Evolutionary conservation across 2,797 vertebrate genomes (phyloP), one percentile per base, ranked within the genome.

Genomic region (Otus scops): DNA sequence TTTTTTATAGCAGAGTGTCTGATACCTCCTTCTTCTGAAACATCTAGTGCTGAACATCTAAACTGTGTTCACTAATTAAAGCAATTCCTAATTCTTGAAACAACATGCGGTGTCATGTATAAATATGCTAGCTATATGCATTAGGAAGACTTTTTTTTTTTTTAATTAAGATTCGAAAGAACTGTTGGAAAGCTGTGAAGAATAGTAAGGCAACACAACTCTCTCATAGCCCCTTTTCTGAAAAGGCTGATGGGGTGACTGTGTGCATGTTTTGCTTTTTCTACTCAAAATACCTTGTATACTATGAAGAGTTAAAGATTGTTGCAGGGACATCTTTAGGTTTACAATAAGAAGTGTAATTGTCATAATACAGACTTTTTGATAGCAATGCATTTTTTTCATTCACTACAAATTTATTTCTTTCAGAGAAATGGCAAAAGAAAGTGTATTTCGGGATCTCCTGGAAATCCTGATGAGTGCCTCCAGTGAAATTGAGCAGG

Each of bases 371-470:
- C 4, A 43, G 30, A 9, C 34, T 71, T 86, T 91, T 88, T 83
- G 32, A 21, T 36, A 60, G 43, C 1, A 6, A 13, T 47, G 27
- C 8, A 5, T 22, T 39, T 53, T 53, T 36, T 74, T 47, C 16
- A 8, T 59, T 94, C 27, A 69, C 41, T 22, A 19, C 9, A 12
- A 48, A 71, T 92, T 12, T 27, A 60, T 94, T 27, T 93, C 15
- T 98, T 98, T 68, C 98, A 99, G 99, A 95, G 98, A 98, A 96
- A 96, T 91, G 7, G 98, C 98, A 36, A 95, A 98, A 51, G 97
- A 98, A 88, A 97, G 97, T 4, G 43, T 97, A 3, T 99, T 99
- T 95, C 96, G 67, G 48, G 96, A 96, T 83, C 97, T 99, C 8
- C 92, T 98, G 81, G 97, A 97, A 43, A 97, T 99, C 79, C 92